Evolutionary conservation across 2,888 invertebrate species (phyloP), one percentile per base, ranked within the genome.

Genomic region (Colostygia pectinataria): DNA sequence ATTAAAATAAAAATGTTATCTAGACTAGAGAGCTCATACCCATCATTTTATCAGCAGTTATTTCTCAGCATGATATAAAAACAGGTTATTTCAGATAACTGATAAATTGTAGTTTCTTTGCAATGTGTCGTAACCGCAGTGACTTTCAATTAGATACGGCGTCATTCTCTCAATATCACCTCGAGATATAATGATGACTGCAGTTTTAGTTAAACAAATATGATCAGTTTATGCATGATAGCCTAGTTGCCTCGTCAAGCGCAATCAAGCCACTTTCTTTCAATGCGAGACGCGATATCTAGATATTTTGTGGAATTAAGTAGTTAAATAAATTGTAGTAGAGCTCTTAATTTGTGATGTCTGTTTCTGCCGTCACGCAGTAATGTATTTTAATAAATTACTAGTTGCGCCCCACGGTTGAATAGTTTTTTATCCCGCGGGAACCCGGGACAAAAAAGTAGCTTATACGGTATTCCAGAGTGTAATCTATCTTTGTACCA

Each of bases 251-350:
- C 33, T 40, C 24, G 31, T 24, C 40, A 40, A 24, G 31, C 40
- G 24, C 24, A 24, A 5, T 36, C 36, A 40, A 31, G 31, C 24
- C 31, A 31, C 40, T 40, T 40, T 40, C 40, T 40, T 32, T 32
- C 24, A 13, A 14, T n/a, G 23, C 13, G 29, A 31, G 14, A 14
- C 3, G 7, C 9, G n/a, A 2, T 25, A n/a, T 23, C 6, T n/a
- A 25, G 24, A n/a, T 25, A n/a, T n/a, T 23, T 2, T 23, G 1
- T 7, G 6, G 4, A 3, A 20, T 6, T 20, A n/a, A n/a, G n/a
- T n/a, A n/a, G n/a, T 20, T 20, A 5, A 5, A 20, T 20, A 20
- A 20, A n/a, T n/a, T n/a, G n/a, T n/a, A n/a, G n/a, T n/a, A n/a
- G n/a, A n/a, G n/a, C n/a, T n/a, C n/a, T n/a, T n/a, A n/a, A n/a